These are phyloP conservation scores for Diplosoma virens DNA, from an alignment of 23 tunicate species.

Conservation along the genomic window DNA sequence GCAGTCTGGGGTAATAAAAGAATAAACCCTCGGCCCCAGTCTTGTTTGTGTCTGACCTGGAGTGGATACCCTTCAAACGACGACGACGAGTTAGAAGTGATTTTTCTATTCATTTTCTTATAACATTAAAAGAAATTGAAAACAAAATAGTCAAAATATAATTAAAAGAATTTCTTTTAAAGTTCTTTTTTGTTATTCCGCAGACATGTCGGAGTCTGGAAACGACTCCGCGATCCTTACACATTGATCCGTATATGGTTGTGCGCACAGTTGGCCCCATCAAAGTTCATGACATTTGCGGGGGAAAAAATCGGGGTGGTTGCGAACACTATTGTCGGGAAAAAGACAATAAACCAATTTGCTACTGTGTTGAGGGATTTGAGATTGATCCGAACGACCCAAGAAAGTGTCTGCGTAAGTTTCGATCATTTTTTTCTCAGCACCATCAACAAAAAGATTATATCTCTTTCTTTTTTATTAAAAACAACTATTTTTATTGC, in stretches of 20 bases:
- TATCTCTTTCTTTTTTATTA: too few relatives aligned
- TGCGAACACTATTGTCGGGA: constrained; percentile 34
- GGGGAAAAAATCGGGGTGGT: constrained; percentile 27
- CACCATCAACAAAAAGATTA: background rate
- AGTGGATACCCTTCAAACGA: too few relatives aligned
- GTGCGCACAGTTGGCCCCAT: constrained; percentile 18
- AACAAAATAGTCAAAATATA: too few relatives aligned
- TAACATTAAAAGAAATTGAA: too few relatives aligned
- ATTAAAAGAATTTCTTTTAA: too few relatives aligned
- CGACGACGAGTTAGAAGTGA: too few relatives aligned
- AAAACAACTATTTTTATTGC: too few relatives aligned
- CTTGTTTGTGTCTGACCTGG: too few relatives aligned
- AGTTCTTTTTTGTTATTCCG: too few relatives aligned
- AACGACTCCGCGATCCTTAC: background rate
- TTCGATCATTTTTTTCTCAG: background rate
- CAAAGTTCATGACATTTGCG: constrained; percentile 18
- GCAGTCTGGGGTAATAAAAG: too few relatives aligned
- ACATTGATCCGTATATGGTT: background rate
- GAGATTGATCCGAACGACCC: constrained; percentile 5
- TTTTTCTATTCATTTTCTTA: too few relatives aligned
- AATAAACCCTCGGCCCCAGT: too few relatives aligned
- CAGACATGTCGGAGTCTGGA: background rate
- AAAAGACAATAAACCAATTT: constrained; percentile 17
- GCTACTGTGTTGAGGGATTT: constrained; percentile 9
- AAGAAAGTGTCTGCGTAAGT: background rate